Conservation (phyloP, 2,113 vertebrate species). For the Catharus fuscescens region DNA sequence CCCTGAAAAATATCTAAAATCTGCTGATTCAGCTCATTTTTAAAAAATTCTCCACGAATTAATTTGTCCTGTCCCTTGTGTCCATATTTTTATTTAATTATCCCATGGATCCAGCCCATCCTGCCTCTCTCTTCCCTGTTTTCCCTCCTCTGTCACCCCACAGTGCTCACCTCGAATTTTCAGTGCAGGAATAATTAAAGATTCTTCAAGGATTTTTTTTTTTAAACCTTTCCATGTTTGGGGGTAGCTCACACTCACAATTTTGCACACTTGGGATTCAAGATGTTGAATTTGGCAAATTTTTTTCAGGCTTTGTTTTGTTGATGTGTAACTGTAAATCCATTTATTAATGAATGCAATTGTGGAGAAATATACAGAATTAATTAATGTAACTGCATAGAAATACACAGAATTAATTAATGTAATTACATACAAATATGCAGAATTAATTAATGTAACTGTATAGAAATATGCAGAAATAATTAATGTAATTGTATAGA, state of each 20-base stretch:
- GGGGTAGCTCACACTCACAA: not conserved
- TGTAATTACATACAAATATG: no score
- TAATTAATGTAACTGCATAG: no score
- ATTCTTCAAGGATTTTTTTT: not conserved
- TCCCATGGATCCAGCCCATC: not conserved
- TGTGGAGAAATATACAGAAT: no score
- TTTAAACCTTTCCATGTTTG: not conserved
- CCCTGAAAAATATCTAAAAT: not conserved
- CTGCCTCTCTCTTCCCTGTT: not conserved
- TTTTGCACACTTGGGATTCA: constrained; percentile 8
- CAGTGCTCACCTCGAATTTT: not conserved
- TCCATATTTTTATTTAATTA: not conserved
- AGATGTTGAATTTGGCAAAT: not conserved
- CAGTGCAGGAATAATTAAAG: not conserved
- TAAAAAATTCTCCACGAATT: not conserved
- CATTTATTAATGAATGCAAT: no score
- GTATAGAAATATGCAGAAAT: no score
- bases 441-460: no score
- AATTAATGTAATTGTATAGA: no score
- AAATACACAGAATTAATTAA: no score
- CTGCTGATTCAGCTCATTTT: not conserved
- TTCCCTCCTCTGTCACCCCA: not conserved
- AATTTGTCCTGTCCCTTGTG: not conserved
- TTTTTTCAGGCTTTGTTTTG: not conserved
- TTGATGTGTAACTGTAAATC: not conserved